A percentile compares a stretch with the other conserved stretches of the same genome.
phyloP scores from a whole-genome alignment of 2,888 invertebrate species.

The Pycnomerus fuliginosus region DNA sequence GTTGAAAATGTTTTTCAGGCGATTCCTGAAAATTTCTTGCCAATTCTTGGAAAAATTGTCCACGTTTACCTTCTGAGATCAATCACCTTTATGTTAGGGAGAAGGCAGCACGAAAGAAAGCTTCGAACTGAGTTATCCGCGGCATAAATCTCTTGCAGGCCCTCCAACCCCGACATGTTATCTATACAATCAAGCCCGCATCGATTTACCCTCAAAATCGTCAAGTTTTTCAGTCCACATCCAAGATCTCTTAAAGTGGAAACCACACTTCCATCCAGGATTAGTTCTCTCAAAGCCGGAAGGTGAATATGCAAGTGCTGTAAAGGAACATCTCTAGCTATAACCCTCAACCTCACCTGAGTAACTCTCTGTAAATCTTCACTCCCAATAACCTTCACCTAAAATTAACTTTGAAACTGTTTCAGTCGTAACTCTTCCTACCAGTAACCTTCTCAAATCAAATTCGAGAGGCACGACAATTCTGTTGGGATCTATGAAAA shows the following conservation, averaged over 20 bases:
- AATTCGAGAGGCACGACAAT: too few species aligned
- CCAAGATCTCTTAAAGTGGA: constrained; percentile 69
- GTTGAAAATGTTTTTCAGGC: constrained; percentile 38
- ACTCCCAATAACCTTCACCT: constrained; percentile 53
- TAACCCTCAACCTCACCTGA: constrained; percentile 63
- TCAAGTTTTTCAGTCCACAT: constrained; percentile 61
- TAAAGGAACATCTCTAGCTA: constrained; percentile 65
- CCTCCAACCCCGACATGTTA: constrained; percentile 65
- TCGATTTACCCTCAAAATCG: constrained; percentile 61
- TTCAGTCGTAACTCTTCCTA: too few species aligned
- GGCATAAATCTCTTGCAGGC: constrained; percentile 63
- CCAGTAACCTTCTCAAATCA: too few species aligned
- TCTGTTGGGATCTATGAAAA: too few species aligned
- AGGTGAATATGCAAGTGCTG: constrained; percentile 63
- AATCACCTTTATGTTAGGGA: constrained; percentile 53
- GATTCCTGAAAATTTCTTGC: constrained; percentile 41
- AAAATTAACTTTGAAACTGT: too few species aligned
- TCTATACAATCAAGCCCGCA: constrained; percentile 68
- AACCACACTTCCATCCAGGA: constrained; percentile 67
- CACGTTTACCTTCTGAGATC: constrained; percentile 50
- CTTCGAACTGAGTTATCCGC: constrained; percentile 64
- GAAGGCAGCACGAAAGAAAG: constrained; percentile 61
- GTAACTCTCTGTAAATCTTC: constrained; percentile 56
- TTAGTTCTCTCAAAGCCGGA: constrained; percentile 62
- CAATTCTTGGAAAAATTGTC: neutral